Evolutionary conservation across 2,113 vertebrate genomes (phyloP).

Genomic region (Nothoprocta pentlandii): DNA sequence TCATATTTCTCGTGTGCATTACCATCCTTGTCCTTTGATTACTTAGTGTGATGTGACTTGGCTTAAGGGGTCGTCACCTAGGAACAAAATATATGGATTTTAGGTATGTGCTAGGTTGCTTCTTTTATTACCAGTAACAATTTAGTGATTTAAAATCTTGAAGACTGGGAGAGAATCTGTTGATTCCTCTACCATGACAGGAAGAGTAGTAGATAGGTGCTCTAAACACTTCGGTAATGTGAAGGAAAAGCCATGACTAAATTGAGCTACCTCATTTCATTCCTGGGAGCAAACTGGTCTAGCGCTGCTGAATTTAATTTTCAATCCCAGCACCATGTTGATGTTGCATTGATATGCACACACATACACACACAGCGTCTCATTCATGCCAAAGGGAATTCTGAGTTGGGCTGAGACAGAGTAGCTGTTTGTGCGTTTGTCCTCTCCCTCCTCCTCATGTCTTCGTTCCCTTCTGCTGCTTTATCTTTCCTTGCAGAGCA

Average conservation of each 20-base stretch:
- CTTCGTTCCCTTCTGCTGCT: slow-evolving; percentile 17
- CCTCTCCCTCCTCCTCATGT: slow-evolving; percentile 28
- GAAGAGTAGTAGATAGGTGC: not conserved
- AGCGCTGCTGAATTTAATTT: rapidly evolving
- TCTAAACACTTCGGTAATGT: not conserved
- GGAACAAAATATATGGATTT: not conserved
- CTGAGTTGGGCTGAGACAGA: not conserved
- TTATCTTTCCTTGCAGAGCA: not conserved
- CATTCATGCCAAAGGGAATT: slow-evolving; percentile 27
- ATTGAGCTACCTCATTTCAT: not conserved
- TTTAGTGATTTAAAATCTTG: rapidly evolving
- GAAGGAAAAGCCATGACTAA: not conserved
- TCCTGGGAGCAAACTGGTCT: not conserved
- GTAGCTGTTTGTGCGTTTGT: not conserved
- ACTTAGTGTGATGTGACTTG: rapidly evolving
- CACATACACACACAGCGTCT: not conserved
- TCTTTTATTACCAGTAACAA: not conserved
- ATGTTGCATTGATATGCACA: not conserved
- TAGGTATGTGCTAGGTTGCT: rapidly evolving
- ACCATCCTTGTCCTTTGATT: rapidly evolving
- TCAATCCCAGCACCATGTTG: not conserved
- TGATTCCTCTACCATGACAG: rapidly evolving
- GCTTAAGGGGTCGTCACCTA: rapidly evolving
- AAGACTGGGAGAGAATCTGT: rapidly evolving
- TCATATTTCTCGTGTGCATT: rapidly evolving